phyloP scores from a whole-genome alignment of 2,797 vertebrate species.

The Esox lucius region DNA sequence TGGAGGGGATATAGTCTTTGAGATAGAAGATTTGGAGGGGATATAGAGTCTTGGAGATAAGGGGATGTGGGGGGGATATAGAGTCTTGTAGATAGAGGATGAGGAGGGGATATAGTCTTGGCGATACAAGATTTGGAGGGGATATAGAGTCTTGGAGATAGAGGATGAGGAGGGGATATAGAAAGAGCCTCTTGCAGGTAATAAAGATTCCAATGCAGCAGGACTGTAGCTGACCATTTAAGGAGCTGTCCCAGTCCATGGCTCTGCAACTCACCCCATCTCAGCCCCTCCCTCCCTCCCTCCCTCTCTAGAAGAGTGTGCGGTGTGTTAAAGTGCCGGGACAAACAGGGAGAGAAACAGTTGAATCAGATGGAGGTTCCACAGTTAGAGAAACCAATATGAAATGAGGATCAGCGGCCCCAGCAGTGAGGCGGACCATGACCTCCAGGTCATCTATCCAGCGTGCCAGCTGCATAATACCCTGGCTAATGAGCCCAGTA shows the following conservation, averaged over 20 bases:
- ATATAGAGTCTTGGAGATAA: too few relatives aligned
- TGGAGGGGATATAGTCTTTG: too few relatives aligned
- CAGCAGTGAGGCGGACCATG: constrained; percentile 13
- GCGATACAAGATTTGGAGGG: background rate
- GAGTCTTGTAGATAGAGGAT: background rate
- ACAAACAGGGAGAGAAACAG: constrained; percentile 21
- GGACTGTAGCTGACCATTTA: constrained; percentile 63
- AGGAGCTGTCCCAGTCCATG: constrained; percentile 46
- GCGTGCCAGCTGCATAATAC: constrained; percentile 31
- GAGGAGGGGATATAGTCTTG: constrained; percentile 12
- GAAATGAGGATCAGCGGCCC: constrained; percentile 16
- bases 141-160: constrained; percentile 21
- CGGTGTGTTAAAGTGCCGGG: constrained; percentile 17
- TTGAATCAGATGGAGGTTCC: constrained; percentile 16
- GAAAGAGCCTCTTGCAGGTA: constrained; percentile 48
- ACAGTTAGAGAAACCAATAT: constrained; percentile 18
- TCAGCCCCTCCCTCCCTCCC: background rate
- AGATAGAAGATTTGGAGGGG: too few relatives aligned
- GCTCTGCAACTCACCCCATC: constrained; percentile 14
- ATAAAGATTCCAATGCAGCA: constrained; percentile 46
- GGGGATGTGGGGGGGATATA: too few relatives aligned
- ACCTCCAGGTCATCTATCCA: constrained; percentile 28
- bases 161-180: background rate
- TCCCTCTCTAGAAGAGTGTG: background rate
- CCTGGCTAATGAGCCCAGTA: constrained; percentile 41